phyloP scores from a whole-genome alignment of 2,888 invertebrate genomes.

The Epiperipatus broadwayi region DNA sequence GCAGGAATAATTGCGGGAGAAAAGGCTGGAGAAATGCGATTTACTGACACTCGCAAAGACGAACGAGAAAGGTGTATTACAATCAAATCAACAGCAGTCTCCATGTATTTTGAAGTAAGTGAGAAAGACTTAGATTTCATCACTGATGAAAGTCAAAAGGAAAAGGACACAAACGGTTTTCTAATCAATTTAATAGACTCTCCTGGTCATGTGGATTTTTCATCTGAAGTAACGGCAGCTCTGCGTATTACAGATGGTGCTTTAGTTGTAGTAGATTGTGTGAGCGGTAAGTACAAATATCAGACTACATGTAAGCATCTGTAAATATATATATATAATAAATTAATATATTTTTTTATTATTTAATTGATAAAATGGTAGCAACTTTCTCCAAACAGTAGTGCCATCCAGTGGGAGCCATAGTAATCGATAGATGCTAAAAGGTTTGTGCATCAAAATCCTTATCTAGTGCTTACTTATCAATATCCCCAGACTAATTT shows the following conservation, averaged over 20 bases:
- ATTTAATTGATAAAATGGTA: too few species aligned
- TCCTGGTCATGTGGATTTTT: constrained; percentile 8
- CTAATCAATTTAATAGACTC: constrained; percentile 1
- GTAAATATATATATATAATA: too few species aligned
- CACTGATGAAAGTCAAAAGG: background rate
- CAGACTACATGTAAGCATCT: too few species aligned
- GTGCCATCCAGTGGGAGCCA: too few species aligned
- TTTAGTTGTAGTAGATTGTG: constrained; percentile 12
- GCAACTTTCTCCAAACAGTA: too few species aligned
- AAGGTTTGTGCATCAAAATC: too few species aligned
- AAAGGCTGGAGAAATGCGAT: constrained; percentile 1
- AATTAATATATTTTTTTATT: too few species aligned
- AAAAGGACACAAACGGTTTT: background rate
- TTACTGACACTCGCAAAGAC: constrained; percentile 1
- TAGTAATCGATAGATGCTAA: too few species aligned
- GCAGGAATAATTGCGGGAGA: background rate
- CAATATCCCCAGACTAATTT: too few species aligned
- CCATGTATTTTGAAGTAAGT: constrained; percentile 12
- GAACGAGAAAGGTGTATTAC: background rate
- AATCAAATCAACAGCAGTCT: constrained; percentile 3
- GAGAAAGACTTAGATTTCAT: background rate
- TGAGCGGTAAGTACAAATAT: too few species aligned
- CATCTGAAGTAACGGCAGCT: constrained; percentile 12
- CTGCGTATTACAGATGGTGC: constrained; percentile 13
- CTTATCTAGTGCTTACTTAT: too few species aligned